A percentile compares a stretch with the other conserved stretches of the same genome.
Evolutionary conservation across 2,888 invertebrate species (phyloP).

Genomic region (Agriopis aurantiaria): DNA sequence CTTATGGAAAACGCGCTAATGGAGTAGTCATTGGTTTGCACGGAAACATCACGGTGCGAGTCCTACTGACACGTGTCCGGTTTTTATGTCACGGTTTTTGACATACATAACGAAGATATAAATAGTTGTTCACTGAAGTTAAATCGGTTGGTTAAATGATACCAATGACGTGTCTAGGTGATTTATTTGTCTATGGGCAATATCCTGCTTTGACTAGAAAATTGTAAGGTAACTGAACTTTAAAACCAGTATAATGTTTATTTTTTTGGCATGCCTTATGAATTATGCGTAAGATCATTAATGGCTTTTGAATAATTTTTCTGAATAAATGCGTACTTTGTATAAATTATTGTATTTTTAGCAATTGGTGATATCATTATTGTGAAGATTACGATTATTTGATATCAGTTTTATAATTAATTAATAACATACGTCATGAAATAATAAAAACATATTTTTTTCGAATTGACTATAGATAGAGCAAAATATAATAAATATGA

Average conservation of each 20-base stretch:
- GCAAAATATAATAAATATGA: no score
- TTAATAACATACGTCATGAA: no score
- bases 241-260: slow-evolving; percentile 8
- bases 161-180: not conserved
- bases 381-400: not conserved
- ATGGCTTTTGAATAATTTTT: slow-evolving; percentile 11
- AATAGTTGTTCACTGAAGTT: not conserved
- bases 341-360: slow-evolving; percentile 5
- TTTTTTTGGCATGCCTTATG: not conserved
- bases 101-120: not conserved
- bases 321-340: not conserved
- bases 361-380: not conserved
- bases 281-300: not conserved
- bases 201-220: slow-evolving; percentile 12
- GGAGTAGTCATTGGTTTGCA: no score
- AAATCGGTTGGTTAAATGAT: not conserved
- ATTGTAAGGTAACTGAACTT: slow-evolving; percentile 20
- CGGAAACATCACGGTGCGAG: no score
- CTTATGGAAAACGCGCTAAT: no score
- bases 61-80: no score
- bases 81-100: not conserved
- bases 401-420: no score
- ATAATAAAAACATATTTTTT: no score
- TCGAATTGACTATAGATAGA: no score
- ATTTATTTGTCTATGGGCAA: not conserved